Conservation (phyloP, 2,113 vertebrate species). For the Aepyceros melampus region DNA sequence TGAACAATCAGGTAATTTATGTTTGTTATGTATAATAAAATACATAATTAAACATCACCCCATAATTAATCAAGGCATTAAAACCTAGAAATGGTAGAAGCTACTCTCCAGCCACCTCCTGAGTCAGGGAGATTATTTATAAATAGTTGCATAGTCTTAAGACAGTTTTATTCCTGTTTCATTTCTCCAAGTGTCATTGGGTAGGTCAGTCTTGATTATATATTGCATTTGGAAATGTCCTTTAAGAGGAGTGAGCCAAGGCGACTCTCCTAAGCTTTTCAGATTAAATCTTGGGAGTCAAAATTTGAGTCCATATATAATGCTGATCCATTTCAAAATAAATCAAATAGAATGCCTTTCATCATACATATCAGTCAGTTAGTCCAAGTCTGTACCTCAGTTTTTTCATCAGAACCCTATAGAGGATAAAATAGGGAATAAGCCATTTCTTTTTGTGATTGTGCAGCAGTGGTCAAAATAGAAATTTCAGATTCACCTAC, state of each 20-base stretch:
- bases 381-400: neutral
- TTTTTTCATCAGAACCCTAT: neutral
- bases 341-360: neutral
- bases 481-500: neutral
- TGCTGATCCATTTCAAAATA: neutral
- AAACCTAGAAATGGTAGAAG: slow-evolving; percentile 41
- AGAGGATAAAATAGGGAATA: neutral
- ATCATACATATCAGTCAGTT: neutral
- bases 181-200: slow-evolving; percentile 48
- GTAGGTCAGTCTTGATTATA: slow-evolving; percentile 55
- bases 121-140: slow-evolving; percentile 34
- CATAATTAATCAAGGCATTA: slow-evolving; percentile 62
- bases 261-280: neutral
- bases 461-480: neutral
- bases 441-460: neutral
- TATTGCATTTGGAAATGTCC: neutral
- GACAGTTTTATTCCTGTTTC: slow-evolving; percentile 36
- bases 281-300: neutral
- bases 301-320: neutral
- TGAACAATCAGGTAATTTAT: slow-evolving; percentile 60
- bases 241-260: slow-evolving; percentile 3
- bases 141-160: slow-evolving; percentile 13
- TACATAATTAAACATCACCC: slow-evolving; percentile 62
- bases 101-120: slow-evolving; percentile 18
- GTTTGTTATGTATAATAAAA: slow-evolving; percentile 67